Evolutionary conservation across 1,140 invertebrate species (phyloP).

Genomic region (Trichonephila clavipes): DNA sequence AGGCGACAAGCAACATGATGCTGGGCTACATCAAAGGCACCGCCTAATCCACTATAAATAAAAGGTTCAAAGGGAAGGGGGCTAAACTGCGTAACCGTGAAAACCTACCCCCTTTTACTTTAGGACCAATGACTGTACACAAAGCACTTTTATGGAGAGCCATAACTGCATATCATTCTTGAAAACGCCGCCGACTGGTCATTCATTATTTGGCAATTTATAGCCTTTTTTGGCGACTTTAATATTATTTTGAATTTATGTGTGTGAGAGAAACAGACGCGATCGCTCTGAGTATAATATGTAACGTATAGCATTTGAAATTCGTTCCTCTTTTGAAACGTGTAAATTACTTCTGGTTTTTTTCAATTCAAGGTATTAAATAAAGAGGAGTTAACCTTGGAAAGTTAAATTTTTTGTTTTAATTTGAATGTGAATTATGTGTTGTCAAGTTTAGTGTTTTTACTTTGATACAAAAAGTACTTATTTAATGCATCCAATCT

Average conservation of each 20-base stretch:
- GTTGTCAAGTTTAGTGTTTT: too few species aligned
- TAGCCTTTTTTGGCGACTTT: conserved; percentile 66
- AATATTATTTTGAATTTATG: neutral
- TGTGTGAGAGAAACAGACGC: neutral
- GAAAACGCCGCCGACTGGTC: conserved; percentile 71
- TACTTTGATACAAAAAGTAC: too few species aligned
- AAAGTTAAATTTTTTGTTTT: too few species aligned
- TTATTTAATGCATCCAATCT: too few species aligned
- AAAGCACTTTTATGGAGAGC: conserved; percentile 77
- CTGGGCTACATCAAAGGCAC: conserved; percentile 74
- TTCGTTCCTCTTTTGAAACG: too few species aligned
- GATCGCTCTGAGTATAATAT: neutral
- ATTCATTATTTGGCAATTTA: conserved; percentile 73
- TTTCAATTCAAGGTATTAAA: too few species aligned
- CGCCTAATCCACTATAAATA: conserved; percentile 77
- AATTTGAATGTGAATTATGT: too few species aligned
- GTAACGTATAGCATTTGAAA: neutral
- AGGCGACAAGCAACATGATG: conserved; percentile 74
- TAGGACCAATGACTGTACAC: conserved; percentile 76
- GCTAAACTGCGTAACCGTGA: conserved; percentile 75
- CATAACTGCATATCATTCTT: conserved; percentile 77
- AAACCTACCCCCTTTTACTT: conserved; percentile 67
- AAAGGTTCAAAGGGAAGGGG: conserved; percentile 75
- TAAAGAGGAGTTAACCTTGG: too few species aligned
- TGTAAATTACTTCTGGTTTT: too few species aligned